Percentiles rank a stretch among this genome's conserved stretches.
phyloP scores from a whole-genome alignment of 2,888 invertebrate species.

The Cepaea hortensis region DNA sequence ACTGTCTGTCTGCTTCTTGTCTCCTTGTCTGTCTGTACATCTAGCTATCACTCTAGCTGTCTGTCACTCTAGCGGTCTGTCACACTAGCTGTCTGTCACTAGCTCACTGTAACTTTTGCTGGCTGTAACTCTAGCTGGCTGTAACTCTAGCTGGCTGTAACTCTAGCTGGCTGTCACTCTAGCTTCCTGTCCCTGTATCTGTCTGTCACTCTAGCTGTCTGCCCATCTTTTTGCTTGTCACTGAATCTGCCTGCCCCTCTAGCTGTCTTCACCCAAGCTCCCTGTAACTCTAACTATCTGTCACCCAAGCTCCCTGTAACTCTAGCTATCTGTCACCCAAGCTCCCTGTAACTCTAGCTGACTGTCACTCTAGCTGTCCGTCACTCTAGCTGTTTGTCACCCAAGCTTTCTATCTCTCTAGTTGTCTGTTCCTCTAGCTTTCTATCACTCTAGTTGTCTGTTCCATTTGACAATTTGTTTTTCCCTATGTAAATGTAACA shows the following conservation, averaged over 20 bases:
- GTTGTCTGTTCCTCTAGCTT: neutral
- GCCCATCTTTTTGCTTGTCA: neutral
- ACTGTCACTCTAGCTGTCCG: slow-evolving; percentile 15
- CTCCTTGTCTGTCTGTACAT: neutral
- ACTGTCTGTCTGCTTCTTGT: neutral
- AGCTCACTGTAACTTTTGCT: neutral
- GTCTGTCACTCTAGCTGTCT: neutral
- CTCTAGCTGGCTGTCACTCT: neutral
- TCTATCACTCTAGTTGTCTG: neutral
- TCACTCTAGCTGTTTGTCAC: slow-evolving; percentile 19
- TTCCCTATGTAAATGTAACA: no score
- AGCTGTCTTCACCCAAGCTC: slow-evolving; percentile 3
- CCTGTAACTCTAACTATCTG: neutral
- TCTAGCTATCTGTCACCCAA: slow-evolving; percentile 29
- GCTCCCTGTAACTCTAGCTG: neutral
- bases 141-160: neutral
- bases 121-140: neutral
- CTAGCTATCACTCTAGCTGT: neutral
- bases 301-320: slow-evolving; percentile 12
- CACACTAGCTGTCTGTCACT: slow-evolving; percentile 3
- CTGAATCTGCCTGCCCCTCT: slow-evolving; percentile 17
- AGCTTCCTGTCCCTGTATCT: neutral
- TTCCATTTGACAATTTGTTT: neutral
- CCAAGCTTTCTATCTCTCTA: slow-evolving; percentile 6
- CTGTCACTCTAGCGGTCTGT: neutral